Evolutionary conservation across 2,888 invertebrate species (phyloP).

Genomic region (Villa cingulata): DNA sequence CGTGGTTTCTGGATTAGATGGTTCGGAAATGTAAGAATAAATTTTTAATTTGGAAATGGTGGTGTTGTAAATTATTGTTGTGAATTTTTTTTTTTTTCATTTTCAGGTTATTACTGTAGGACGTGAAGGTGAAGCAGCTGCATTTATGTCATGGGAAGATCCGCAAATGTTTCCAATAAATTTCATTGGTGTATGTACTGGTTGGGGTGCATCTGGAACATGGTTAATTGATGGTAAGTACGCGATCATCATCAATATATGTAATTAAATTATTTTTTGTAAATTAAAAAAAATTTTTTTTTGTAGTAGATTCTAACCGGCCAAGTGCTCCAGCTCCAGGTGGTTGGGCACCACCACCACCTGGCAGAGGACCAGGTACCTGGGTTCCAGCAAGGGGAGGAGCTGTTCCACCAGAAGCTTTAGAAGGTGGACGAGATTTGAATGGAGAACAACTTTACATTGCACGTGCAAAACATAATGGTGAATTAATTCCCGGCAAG

Average conservation of each 20-base stretch:
- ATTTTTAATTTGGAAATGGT: too few species aligned
- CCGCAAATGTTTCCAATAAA: constrained; percentile 55
- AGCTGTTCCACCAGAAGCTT: constrained; percentile 56
- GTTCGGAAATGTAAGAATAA: constrained; percentile 22
- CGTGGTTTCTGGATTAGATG: constrained; percentile 77
- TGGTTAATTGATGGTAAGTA: constrained; percentile 66
- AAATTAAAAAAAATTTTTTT: too few species aligned
- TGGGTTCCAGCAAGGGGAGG: constrained; percentile 50
- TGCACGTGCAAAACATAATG: constrained; percentile 54
- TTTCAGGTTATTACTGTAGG: constrained; percentile 46
- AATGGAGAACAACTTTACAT: constrained; percentile 51
- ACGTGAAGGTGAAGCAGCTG: constrained; percentile 54
- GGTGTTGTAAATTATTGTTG: too few species aligned
- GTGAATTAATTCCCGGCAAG: constrained; percentile 68
- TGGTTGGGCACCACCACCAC: constrained; percentile 10
- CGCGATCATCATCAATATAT: too few species aligned
- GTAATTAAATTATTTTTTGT: too few species aligned
- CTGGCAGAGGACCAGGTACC: constrained; percentile 33
- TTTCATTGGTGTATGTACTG: constrained; percentile 70
- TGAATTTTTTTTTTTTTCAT: not conserved
- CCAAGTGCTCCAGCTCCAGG: constrained; percentile 2
- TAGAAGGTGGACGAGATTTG: constrained; percentile 44
- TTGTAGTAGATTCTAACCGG: not conserved
- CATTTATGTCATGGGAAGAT: constrained; percentile 61
- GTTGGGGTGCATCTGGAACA: constrained; percentile 70